Conservation (phyloP, 2,797 vertebrate species). For the Melanotaenia pygmaea region DNA sequence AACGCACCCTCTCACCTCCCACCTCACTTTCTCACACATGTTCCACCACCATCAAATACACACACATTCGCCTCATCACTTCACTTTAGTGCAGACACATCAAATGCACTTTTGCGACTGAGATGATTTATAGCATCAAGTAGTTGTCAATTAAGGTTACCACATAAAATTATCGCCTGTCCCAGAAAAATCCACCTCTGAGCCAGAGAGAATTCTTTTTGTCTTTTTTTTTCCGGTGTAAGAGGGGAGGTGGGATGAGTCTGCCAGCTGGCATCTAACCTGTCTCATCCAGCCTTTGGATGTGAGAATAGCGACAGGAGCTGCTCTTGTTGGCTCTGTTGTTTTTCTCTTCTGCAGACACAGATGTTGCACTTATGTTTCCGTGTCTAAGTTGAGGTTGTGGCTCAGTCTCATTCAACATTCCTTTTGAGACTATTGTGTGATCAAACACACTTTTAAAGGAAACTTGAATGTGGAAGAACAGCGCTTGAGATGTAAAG, state of each 20-base stretch:
- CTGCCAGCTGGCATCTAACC: conserved; percentile 25
- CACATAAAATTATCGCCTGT: conserved; percentile 84
- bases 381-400: conserved; percentile 32
- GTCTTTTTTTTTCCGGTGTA: conserved; percentile 14
- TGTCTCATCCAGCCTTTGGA: conserved; percentile 47
- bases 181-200: conserved; percentile 80
- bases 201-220: conserved; percentile 63
- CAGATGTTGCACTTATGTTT: conserved; percentile 32
- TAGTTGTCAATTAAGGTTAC: conserved; percentile 87
- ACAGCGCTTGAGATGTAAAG: conserved; percentile 30
- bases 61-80: conserved; percentile 28
- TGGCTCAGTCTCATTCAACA: conserved; percentile 23
- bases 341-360: conserved; percentile 42
- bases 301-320: conserved; percentile 25
- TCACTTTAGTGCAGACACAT: conserved; percentile 26
- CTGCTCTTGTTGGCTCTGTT: conserved; percentile 27
- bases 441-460: conserved; percentile 40
- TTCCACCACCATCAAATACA: conserved; percentile 29
- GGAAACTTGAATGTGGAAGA: conserved; percentile 34
- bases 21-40: conserved; percentile 57
- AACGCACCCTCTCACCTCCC: conserved; percentile 66
- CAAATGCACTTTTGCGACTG: conserved; percentile 48
- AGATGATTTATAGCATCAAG: conserved; percentile 84
- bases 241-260: conserved; percentile 32
- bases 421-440: conserved; percentile 33